A percentile compares a stretch with the other conserved stretches of the same genome.
phyloP scores from a whole-genome alignment of 2,888 invertebrate species.

The Acleris cristana region DNA sequence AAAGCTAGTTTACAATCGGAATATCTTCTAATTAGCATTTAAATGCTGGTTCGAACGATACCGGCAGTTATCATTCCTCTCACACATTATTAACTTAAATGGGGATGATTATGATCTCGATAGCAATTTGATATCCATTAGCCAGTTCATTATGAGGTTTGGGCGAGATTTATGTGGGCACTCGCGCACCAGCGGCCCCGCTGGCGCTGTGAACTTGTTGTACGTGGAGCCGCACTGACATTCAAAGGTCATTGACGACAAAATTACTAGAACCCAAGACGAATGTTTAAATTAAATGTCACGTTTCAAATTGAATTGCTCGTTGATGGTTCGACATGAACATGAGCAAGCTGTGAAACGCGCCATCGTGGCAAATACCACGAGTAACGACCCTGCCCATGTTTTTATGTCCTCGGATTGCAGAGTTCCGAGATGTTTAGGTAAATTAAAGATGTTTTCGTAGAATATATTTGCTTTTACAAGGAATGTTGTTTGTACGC shows the following conservation, averaged over 20 bases:
- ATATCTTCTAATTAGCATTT: not conserved
- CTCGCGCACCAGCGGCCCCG: constrained; percentile 8
- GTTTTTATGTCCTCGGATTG: constrained; percentile 17
- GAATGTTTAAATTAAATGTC: constrained; percentile 49
- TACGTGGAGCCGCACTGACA: constrained; percentile 46
- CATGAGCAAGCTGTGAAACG: constrained; percentile 29
- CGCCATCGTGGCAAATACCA: constrained; percentile 21
- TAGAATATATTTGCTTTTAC: constrained; percentile 21
- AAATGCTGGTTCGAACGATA: not conserved
- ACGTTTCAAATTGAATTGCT: constrained; percentile 42
- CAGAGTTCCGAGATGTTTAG: constrained; percentile 11
- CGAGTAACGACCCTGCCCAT: constrained; percentile 11
- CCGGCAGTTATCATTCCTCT: constrained; percentile 19
- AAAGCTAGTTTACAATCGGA: not conserved
- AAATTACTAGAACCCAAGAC: constrained; percentile 45
- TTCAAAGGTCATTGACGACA: constrained; percentile 62
- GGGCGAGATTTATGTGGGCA: constrained; percentile 25
- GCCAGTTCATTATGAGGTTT: constrained; percentile 27
- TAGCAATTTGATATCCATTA: constrained; percentile 32
- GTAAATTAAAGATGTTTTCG: constrained; percentile 13
- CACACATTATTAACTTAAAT: constrained; percentile 32
- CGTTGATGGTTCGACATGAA: constrained; percentile 24
- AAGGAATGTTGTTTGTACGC: constrained; percentile 17
- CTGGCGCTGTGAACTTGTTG: constrained; percentile 17
- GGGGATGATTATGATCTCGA: constrained; percentile 33